Percentiles rank a stretch among this genome's conserved stretches.
phyloP scores from a whole-genome alignment of 2,797 vertebrate genomes.

The Gymnopithys bicolor region DNA sequence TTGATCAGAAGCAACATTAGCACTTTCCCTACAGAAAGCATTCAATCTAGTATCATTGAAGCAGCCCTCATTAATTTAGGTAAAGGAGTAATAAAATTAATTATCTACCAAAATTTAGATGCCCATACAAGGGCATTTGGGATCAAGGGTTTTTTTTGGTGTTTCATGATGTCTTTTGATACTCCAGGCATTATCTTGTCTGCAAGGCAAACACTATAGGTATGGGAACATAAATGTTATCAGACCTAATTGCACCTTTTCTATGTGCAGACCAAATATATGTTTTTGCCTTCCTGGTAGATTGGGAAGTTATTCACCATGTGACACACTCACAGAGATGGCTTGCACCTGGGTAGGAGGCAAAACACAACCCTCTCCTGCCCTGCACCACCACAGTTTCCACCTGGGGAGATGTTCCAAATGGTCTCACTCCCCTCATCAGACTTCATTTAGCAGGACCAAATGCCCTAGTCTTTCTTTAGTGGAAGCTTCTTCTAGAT shows the following conservation, averaged over 20 bases:
- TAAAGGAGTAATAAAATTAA: background rate
- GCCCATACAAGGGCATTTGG: background rate
- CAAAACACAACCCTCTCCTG: background rate
- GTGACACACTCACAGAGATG: accelerated
- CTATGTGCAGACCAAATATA: background rate
- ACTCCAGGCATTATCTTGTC: background rate
- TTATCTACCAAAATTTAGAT: background rate
- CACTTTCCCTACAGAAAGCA: background rate
- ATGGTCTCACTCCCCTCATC: background rate
- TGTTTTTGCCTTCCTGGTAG: background rate
- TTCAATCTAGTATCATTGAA: background rate
- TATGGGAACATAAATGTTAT: background rate
- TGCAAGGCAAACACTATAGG: background rate
- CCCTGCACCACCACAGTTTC: background rate
- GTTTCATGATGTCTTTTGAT: background rate
- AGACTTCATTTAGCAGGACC: background rate
- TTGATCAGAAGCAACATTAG: background rate
- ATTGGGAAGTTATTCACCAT: background rate
- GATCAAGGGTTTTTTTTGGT: background rate
- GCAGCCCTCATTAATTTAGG: background rate
- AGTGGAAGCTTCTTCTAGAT: background rate
- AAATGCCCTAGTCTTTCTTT: background rate
- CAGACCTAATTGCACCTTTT: background rate
- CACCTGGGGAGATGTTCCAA: background rate
- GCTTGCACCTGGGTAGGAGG: background rate